Evolutionary conservation across 2,797 vertebrate species (phyloP).

Genomic region (Tadarida brasiliensis): DNA sequence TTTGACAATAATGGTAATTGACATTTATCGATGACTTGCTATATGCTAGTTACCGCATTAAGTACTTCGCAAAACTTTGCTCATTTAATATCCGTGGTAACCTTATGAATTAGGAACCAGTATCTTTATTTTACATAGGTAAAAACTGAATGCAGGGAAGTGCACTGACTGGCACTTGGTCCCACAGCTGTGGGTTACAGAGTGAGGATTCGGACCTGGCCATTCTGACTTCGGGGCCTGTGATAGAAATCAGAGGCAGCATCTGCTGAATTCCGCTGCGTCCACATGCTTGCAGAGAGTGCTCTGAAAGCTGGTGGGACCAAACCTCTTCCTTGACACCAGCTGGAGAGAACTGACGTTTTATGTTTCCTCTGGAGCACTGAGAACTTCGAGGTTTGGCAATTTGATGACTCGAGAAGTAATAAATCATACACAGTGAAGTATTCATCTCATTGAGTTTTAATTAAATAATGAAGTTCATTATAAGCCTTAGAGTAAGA

Average conservation of each 20-base stretch:
- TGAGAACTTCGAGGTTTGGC: neutral
- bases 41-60: neutral
- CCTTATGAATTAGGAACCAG: neutral
- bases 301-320: neutral
- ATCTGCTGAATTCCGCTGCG: neutral
- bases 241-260: neutral
- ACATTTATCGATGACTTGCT: neutral
- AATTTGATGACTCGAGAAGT: neutral
- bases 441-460: neutral
- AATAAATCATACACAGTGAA: neutral
- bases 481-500: neutral
- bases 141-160: neutral
- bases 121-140: neutral
- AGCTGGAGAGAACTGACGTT: neutral
- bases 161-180: neutral
- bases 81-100: neutral
- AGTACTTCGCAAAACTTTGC: neutral
- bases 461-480: neutral
- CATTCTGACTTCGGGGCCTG: neutral
- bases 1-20: neutral
- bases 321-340: neutral
- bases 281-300: neutral
- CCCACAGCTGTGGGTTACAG: neutral
- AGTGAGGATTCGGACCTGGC: neutral
- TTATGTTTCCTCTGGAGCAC: neutral